Percentiles rank a stretch among this genome's conserved stretches.
These are phyloP conservation scores for Zelleria hepariella DNA, from an alignment of 2,888 invertebrate species.

Conservation along the genomic window DNA sequence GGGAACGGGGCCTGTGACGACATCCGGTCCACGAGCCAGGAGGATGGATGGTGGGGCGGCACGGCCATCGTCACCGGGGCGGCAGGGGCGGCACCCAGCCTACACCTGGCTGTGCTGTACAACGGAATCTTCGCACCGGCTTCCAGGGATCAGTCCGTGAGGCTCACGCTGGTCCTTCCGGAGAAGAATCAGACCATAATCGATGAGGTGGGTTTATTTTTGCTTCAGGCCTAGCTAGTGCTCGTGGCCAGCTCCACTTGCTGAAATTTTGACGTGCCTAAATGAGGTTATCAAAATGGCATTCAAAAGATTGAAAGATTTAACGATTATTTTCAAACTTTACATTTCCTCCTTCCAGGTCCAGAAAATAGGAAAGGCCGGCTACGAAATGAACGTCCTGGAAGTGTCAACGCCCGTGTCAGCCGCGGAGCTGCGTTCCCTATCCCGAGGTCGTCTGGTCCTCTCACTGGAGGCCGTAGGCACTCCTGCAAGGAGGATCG, in stretches of 20 bases:
- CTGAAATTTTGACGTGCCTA: too few relatives aligned
- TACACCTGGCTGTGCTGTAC: constrained; percentile 85
- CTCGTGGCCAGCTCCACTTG: too few relatives aligned
- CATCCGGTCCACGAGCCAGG: constrained; percentile 59
- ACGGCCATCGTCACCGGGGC: constrained; percentile 89
- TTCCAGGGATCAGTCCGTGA: constrained; percentile 76
- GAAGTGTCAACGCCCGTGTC: constrained; percentile 86
- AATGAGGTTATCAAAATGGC: too few relatives aligned
- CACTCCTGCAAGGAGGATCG: constrained; percentile 76
- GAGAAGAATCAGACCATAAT: constrained; percentile 82
- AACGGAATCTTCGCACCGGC: constrained; percentile 83
- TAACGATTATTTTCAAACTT: too few relatives aligned
- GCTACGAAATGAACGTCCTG: constrained; percentile 81
- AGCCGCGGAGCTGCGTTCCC: constrained; percentile 79
- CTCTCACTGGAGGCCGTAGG: constrained; percentile 79
- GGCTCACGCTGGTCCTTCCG: constrained; percentile 77
- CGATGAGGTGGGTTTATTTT: constrained; percentile 72
- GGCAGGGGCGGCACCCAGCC: constrained; percentile 83
- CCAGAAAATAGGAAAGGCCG: constrained; percentile 79
- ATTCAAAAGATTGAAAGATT: too few relatives aligned
- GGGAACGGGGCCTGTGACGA: constrained; percentile 68
- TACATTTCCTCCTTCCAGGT: constrained; percentile 68
- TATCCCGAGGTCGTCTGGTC: constrained; percentile 82
- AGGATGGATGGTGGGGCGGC: constrained; percentile 86
- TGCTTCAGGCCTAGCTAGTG: too few relatives aligned